phyloP scores from a whole-genome alignment of 2,113 vertebrate species.

The Thermophis baileyi region DNA sequence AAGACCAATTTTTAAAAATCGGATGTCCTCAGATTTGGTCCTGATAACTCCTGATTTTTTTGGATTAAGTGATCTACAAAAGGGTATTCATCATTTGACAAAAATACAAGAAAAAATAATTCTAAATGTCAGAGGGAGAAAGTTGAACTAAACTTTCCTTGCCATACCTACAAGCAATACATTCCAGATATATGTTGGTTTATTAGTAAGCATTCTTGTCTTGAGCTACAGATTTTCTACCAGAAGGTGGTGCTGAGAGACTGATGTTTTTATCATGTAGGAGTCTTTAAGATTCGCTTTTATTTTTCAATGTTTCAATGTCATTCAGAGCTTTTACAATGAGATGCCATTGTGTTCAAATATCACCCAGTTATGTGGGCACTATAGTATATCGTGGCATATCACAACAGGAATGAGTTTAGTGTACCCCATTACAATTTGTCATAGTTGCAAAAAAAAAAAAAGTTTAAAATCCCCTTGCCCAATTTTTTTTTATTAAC shows the following conservation, averaged over 20 bases:
- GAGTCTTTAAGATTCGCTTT: neutral
- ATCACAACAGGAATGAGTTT: neutral
- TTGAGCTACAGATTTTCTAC: neutral
- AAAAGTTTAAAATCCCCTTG: neutral
- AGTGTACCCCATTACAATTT: neutral
- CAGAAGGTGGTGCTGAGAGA: neutral
- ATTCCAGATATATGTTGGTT: neutral
- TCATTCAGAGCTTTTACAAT: neutral
- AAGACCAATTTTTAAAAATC: neutral
- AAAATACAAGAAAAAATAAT: neutral
- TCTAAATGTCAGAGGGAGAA: neutral
- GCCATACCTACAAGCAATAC: neutral
- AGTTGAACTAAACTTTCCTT: neutral
- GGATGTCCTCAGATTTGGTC: neutral
- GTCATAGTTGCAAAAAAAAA: neutral
- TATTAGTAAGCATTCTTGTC: neutral
- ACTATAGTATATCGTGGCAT: neutral
- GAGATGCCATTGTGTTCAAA: neutral
- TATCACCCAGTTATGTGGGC: neutral
- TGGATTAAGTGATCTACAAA: neutral
- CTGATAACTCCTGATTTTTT: neutral
- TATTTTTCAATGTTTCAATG: neutral
- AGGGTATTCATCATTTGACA: neutral
- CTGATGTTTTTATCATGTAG: neutral
- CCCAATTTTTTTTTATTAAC: neutral